A percentile compares a stretch with the other conserved stretches of the same genome.
Evolutionary conservation across 2,113 vertebrate genomes (phyloP).

Genomic region (Sakesphorus luctuosus): DNA sequence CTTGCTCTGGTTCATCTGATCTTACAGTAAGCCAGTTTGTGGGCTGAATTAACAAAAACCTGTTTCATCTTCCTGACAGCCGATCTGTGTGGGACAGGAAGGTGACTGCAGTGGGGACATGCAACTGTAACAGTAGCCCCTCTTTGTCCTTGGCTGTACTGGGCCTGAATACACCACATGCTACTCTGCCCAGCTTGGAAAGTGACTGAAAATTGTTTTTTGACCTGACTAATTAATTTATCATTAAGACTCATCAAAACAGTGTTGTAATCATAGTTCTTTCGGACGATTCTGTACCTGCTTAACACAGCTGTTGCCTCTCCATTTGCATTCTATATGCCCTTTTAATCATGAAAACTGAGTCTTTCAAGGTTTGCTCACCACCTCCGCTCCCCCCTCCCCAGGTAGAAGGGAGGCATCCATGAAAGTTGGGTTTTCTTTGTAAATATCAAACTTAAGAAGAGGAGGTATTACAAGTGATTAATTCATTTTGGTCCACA

Average conservation of each 20-base stretch:
- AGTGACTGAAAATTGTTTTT: not conserved
- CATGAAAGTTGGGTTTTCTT: not conserved
- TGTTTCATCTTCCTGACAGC: not conserved
- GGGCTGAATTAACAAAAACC: not conserved
- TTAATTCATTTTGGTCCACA: not conserved
- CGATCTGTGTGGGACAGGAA: not conserved
- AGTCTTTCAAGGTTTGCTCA: not conserved
- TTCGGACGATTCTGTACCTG: not conserved
- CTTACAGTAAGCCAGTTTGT: not conserved
- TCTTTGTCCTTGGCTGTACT: not conserved
- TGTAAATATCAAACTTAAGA: not conserved
- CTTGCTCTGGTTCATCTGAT: not conserved
- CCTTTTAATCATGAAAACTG: not conserved
- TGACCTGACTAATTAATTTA: not conserved
- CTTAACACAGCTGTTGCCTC: not conserved
- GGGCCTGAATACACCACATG: accelerated
- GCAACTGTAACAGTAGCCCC: not conserved
- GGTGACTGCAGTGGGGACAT: not conserved
- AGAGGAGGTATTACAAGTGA: not conserved
- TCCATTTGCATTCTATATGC: not conserved
- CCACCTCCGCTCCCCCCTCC: accelerated
- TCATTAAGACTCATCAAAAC: not conserved
- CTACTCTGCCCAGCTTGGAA: not conserved
- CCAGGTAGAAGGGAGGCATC: not conserved
- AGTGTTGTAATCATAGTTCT: not conserved